A percentile compares a stretch with the other conserved stretches of the same genome.
phyloP scores from a whole-genome alignment of 2,797 vertebrate genomes.

The Gobionotothen gibberifrons region DNA sequence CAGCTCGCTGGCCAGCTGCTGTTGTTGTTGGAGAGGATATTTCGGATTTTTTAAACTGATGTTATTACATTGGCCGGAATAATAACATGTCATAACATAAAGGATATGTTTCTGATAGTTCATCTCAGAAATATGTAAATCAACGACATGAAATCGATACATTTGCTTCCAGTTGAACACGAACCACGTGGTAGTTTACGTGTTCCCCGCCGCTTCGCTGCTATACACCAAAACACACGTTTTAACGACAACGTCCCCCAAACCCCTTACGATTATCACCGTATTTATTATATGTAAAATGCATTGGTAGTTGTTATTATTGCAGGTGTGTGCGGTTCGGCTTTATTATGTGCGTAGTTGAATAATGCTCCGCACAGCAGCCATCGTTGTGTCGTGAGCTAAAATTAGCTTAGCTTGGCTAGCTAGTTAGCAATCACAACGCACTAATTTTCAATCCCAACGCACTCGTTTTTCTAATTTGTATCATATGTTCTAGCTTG shows the following conservation, averaged over 20 bases:
- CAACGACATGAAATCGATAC: constrained; percentile 56
- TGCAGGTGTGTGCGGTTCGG: rapidly evolving
- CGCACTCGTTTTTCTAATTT: background rate
- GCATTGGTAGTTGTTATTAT: rapidly evolving
- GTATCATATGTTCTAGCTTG: rapidly evolving
- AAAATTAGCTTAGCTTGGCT: constrained; percentile 71
- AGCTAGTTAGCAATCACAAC: constrained; percentile 28
- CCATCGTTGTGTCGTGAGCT: constrained; percentile 66
- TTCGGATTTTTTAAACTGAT: rapidly evolving
- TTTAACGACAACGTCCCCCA: background rate
- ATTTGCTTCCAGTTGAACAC: constrained; percentile 78
- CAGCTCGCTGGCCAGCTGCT: constrained; percentile 33
- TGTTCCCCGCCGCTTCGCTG: constrained; percentile 60
- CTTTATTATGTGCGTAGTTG: background rate
- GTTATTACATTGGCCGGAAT: rapidly evolving
- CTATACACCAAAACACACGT: constrained; percentile 26
- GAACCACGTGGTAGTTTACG: constrained; percentile 90
- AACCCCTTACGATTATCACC: rapidly evolving
- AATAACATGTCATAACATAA: rapidly evolving
- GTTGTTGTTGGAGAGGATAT: background rate
- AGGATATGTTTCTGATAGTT: background rate
- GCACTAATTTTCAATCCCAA: constrained; percentile 6
- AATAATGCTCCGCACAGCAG: constrained; percentile 29
- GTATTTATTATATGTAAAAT: rapidly evolving
- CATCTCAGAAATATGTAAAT: constrained; percentile 47